Percentiles rank a stretch among this genome's conserved stretches.
Evolutionary conservation across 2,888 invertebrate genomes (phyloP).

Genomic region (Helleia helle): DNA sequence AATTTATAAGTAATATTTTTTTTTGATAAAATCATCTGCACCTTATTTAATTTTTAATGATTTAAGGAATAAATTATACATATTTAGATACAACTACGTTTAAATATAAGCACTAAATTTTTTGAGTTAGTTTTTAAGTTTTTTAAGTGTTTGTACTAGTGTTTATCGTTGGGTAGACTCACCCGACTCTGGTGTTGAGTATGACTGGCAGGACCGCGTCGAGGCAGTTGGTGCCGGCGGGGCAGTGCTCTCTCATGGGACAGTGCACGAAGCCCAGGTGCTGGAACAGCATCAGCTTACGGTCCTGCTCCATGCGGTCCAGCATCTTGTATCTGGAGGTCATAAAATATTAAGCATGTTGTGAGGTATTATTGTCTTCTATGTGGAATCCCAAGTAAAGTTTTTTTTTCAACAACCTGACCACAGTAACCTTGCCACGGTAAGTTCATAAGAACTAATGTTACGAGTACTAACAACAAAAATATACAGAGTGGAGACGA

Average conservation of each 20-base stretch:
- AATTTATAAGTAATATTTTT: no score
- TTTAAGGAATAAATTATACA: not conserved
- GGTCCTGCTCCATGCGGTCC: slow-evolving; percentile 94
- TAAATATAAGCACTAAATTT: not conserved
- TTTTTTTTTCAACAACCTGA: no score
- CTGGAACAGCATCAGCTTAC: slow-evolving; percentile 94
- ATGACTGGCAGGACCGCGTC: slow-evolving; percentile 55
- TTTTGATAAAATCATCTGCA: not conserved
- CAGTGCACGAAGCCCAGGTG: slow-evolving; percentile 97
- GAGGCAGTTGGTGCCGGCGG: slow-evolving; percentile 81
- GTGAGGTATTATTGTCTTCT: no score
- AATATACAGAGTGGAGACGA: no score
- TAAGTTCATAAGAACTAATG: no score
- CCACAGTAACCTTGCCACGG: no score
- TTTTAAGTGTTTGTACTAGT: not conserved
- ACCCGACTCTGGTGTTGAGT: slow-evolving; percentile 63
- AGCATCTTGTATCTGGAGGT: slow-evolving; percentile 89
- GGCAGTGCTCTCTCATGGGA: slow-evolving; percentile 95
- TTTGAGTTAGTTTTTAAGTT: no score
- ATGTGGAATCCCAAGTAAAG: no score
- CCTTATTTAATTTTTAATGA: not conserved
- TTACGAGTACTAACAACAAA: no score
- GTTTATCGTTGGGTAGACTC: slow-evolving; percentile 23
- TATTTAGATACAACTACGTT: not conserved
- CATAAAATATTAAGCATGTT: no score